Base-by-base conservation (phyloP, 2,888 invertebrate species). In the Nemotelus pantherinus region DNA sequence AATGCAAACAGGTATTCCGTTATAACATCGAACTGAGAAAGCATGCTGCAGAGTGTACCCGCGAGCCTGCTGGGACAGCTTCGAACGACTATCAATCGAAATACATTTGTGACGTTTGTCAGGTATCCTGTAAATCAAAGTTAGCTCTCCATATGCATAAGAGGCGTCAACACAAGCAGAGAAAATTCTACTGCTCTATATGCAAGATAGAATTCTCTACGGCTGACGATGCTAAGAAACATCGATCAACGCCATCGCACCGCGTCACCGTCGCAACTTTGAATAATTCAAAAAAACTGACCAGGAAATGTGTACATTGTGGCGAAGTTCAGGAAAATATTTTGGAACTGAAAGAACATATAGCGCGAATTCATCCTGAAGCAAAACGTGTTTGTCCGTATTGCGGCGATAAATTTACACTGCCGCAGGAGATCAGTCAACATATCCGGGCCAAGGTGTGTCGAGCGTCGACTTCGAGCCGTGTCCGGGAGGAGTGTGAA, bases 11-110 rank as follows among this genome's bases (percentile, higher is more conserved):
- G 82, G 88, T 89, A 55, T 96, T 96, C 84, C 89, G 92, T 25
- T 93, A 92, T 83, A 95, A 95, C 80, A 88, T 93, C 7, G 93
- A 95, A 84, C 85, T 95, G 50, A 90, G 92, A 71, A 85, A 89
- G 9, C 94, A 93, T 83, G 87, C 89, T 81, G 82, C 87, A 83
- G 81, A 89, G 86, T 80, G 90, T 2, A 90, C 92, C 81, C 83
- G 84, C 39, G 83, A 88, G 5, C 79, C 82, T 47, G 84, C 87
- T 0, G 85, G 88, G 7, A 90, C 91, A 0, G 91, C 91, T 0
- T 89, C 91, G 2, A 91, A 93, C 82, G 88, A 87, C 43, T 93
- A 93, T 82, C 93, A 93, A 83, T 91, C 90, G 72, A 88, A 90
- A 10, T 90, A 91, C 79, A 87, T 87, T 47, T 95, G 94, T 82